A percentile compares a stretch with the other conserved stretches of the same genome.
These are phyloP conservation scores for Phrynosoma platyrhinos DNA, from an alignment of 2,113 vertebrate species.

Conservation along the genomic window DNA sequence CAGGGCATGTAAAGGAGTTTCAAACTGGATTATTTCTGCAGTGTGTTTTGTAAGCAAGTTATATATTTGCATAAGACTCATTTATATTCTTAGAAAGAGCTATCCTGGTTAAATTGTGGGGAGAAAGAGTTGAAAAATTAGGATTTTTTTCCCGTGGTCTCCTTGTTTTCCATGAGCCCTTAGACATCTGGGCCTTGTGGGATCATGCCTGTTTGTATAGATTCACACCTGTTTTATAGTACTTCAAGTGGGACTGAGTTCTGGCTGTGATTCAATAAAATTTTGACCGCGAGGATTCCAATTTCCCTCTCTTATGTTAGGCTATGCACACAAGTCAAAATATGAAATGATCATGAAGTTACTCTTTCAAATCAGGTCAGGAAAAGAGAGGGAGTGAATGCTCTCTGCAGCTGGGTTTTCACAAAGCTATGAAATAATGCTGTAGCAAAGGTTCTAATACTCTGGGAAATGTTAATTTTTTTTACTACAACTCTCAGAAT, in stretches of 20 bases:
- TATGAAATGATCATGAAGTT: not conserved
- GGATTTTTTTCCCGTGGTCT: not conserved
- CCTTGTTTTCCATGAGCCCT: not conserved
- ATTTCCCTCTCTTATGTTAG: constrained; percentile 16
- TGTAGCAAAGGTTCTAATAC: not conserved
- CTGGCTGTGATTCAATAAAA: not conserved
- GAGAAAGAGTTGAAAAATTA: constrained; percentile 37
- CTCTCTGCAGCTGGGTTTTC: constrained; percentile 38
- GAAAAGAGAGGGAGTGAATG: constrained; percentile 26
- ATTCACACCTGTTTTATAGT: constrained; percentile 12
- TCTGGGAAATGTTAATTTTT: too few relatives aligned
- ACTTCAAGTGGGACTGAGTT: not conserved
- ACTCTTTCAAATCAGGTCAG: not conserved
- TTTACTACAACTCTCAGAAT: too few relatives aligned
- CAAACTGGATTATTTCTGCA: too few relatives aligned
- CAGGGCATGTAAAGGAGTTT: too few relatives aligned
- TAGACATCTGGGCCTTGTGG: not conserved
- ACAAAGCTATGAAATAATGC: not conserved
- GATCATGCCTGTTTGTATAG: not conserved
- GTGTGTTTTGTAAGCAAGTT: too few relatives aligned
- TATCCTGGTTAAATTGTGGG: constrained; percentile 29
- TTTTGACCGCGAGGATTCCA: constrained; percentile 1
- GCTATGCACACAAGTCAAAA: constrained; percentile 10
- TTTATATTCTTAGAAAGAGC: not conserved
- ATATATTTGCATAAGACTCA: constrained; percentile 27